Conservation (phyloP, 2,797 vertebrate species). For the Tamandua tetradactyla region DNA sequence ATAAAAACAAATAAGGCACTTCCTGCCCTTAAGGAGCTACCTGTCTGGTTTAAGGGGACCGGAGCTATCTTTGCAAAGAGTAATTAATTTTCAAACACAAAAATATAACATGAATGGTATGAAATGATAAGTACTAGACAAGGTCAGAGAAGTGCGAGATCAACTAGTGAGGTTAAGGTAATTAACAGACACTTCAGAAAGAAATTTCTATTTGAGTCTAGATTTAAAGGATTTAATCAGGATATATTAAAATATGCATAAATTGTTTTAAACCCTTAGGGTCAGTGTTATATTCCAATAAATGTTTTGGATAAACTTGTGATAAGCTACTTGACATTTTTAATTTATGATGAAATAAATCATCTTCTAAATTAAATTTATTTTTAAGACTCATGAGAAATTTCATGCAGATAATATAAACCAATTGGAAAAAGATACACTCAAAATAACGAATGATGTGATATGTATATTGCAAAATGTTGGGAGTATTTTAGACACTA, state of each 20-base stretch:
- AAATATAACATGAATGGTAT: neutral
- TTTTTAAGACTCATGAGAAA: conserved; percentile 51
- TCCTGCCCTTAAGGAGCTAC: neutral
- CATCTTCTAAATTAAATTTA: conserved; percentile 34
- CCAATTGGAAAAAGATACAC: conserved; percentile 30
- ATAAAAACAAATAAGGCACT: neutral
- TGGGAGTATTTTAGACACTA: conserved; percentile 19
- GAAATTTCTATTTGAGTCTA: neutral
- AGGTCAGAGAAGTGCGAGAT: neutral
- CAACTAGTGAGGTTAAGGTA: neutral
- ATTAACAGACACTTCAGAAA: neutral
- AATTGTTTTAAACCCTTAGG: neutral
- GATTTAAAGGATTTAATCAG: conserved; percentile 9
- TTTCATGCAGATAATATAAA: conserved; percentile 42
- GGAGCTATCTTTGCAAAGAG: neutral
- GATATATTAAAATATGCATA: neutral
- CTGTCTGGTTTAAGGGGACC: neutral
- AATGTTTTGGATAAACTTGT: conserved; percentile 40
- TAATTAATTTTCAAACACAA: neutral
- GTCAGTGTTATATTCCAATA: neutral
- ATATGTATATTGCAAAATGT: neutral
- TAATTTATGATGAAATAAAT: conserved; percentile 46
- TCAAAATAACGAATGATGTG: neutral
- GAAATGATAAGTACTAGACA: neutral
- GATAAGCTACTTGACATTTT: neutral